These are phyloP conservation scores for Pardalotus punctatus DNA, from an alignment of 2,113 vertebrate species.

Conservation along the genomic window DNA sequence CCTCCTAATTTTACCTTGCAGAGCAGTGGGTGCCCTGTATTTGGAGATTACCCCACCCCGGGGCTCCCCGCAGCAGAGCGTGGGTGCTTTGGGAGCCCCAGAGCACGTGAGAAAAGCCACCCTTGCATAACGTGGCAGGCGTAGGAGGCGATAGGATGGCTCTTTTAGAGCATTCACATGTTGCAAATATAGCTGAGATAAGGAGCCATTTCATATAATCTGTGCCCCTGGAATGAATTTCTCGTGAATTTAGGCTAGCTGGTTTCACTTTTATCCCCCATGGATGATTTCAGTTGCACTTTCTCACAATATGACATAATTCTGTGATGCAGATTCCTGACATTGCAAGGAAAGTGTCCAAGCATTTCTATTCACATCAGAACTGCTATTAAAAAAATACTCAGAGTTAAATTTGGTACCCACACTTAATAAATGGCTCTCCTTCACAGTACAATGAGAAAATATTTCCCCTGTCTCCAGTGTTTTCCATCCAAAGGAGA, in stretches of 20 bases:
- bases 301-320: not conserved
- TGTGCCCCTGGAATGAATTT: not conserved
- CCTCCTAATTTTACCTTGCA: not conserved
- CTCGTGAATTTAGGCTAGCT: not conserved
- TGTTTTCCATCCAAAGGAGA: conserved; percentile 36
- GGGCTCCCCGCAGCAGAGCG: not conserved
- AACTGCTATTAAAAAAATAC: not conserved
- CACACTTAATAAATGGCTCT: conserved; percentile 19
- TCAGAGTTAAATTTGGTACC: conserved; percentile 32
- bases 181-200: not conserved
- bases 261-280: not conserved
- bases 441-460: not conserved
- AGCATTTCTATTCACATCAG: conserved; percentile 2
- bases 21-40: not conserved
- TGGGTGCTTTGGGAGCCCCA: not conserved
- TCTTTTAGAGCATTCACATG: not conserved
- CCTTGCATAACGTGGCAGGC: not conserved
- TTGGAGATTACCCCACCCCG: not conserved
- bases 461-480: conserved; percentile 1
- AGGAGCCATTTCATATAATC: not conserved
- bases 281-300: not conserved
- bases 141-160: conserved; percentile 1
- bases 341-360: conserved; percentile 5
- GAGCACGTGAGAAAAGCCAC: not conserved
- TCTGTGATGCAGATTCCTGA: not conserved